Percentiles rank a stretch among this genome's conserved stretches.
Conservation (phyloP, 1,140 invertebrate species). For the Chlorops oryzae region DNA sequence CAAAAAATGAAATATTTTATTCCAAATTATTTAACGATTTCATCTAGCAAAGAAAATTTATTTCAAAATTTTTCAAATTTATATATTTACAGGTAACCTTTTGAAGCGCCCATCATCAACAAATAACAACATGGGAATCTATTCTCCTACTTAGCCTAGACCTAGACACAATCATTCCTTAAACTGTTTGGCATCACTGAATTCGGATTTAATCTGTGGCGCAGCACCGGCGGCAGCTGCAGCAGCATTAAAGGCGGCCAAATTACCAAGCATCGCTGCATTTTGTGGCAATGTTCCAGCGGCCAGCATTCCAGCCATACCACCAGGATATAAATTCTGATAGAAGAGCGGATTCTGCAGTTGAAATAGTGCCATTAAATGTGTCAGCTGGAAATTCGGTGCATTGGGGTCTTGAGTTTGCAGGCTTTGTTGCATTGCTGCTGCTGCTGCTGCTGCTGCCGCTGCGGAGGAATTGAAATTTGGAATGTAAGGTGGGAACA, state of each 20-base stretch:
- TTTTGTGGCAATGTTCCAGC: constrained; percentile 13
- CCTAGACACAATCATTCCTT: constrained; percentile 28
- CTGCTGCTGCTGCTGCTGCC: constrained; percentile 17
- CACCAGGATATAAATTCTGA: constrained; percentile 39
- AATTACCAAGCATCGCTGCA: not conserved
- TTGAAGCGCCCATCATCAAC: not conserved
- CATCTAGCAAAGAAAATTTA: not conserved
- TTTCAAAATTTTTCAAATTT: not conserved
- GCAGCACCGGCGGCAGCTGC: constrained; percentile 15
- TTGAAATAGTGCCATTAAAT: constrained; percentile 42
- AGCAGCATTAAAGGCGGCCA: constrained; percentile 25
- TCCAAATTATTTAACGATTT: not conserved
- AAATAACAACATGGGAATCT: constrained; percentile 2
- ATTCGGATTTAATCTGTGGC: constrained; percentile 30
- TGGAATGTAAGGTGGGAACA: constrained; percentile 24
- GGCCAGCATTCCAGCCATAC: constrained; percentile 1
- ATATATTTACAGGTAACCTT: not conserved
- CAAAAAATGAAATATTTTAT: not conserved
- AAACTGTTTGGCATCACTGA: constrained; percentile 35
- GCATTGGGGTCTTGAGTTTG: constrained; percentile 13
- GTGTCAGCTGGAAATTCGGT: constrained; percentile 41
- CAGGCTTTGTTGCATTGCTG: constrained; percentile 16
- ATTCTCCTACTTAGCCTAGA: constrained; percentile 5
- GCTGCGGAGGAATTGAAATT: constrained; percentile 20
- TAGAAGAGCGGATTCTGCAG: constrained; percentile 46